These are phyloP conservation scores for Sisyra nigra DNA, from an alignment of 2,888 invertebrate species.

Conservation along the genomic window DNA sequence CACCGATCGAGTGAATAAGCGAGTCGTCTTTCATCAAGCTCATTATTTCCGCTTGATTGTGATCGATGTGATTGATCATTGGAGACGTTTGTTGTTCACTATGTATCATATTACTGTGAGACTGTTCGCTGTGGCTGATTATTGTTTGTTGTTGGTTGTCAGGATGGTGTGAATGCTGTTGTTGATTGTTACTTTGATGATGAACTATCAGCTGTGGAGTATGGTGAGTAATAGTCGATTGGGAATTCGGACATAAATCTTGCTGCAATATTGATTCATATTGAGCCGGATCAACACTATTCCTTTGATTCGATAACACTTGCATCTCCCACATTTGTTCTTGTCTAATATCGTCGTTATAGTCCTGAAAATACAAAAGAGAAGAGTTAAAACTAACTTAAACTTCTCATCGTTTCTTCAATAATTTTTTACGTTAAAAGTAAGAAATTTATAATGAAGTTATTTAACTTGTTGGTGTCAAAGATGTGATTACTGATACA, in stretches of 20 bases:
- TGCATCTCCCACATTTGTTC: conserved; percentile 89
- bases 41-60: conserved; percentile 9
- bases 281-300: conserved; percentile 2
- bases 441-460: no score
- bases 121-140: not conserved
- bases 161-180: conserved; percentile 9
- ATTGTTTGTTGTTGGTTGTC: not conserved
- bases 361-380: conserved; percentile 43
- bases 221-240: conserved; percentile 16
- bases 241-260: conserved; percentile 15
- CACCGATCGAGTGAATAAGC: conserved; percentile 25
- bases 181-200: conserved; percentile 13
- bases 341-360: conserved; percentile 81
- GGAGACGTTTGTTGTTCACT: conserved; percentile 5
- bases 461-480: no score
- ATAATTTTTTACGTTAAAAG: no score
- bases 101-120: no score
- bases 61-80: conserved; percentile 8
- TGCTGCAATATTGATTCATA: conserved; percentile 18
- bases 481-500: no score
- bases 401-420: no score
- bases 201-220: conserved; percentile 16
- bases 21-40: conserved; percentile 19
- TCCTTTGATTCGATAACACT: conserved; percentile 44
- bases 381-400: not conserved